Conservation (phyloP, 2,113 vertebrate genomes). For the Cynopterus brachyotis region DNA sequence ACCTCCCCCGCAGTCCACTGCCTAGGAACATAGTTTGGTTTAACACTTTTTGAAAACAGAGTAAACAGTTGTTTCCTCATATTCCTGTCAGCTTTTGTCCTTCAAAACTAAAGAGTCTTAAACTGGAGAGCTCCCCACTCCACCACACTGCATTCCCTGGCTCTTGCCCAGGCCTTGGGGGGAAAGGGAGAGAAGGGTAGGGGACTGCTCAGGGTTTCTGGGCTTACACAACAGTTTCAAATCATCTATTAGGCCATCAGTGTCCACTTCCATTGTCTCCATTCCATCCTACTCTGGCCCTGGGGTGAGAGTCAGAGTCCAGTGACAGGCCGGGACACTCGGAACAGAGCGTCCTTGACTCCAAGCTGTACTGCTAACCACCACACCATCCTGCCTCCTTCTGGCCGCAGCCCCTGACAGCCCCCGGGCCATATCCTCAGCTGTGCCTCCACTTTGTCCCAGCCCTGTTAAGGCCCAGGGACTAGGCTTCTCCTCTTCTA, state of each 20-base stretch:
- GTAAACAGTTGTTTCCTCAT: conserved; percentile 65
- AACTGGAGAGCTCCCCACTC: neutral
- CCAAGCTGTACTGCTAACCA: neutral
- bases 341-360: neutral
- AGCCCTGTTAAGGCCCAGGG: neutral
- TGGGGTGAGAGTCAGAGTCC: neutral
- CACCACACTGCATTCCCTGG: neutral
- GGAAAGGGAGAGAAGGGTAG: neutral
- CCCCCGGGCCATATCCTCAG: neutral
- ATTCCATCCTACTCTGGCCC: neutral
- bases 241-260: neutral
- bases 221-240: neutral
- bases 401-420: neutral
- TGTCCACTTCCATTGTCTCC: neutral
- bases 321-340: neutral
- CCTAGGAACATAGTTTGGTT: neutral
- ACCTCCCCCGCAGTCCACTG: neutral
- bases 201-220: neutral
- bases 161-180: neutral
- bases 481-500: conserved; percentile 57
- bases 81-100: conserved; percentile 42
- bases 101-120: conserved; percentile 30
- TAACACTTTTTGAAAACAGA: neutral
- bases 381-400: neutral
- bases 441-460: neutral